Base-by-base conservation (phyloP, 2,113 vertebrate species). In the Poicephalus gulielmi region DNA sequence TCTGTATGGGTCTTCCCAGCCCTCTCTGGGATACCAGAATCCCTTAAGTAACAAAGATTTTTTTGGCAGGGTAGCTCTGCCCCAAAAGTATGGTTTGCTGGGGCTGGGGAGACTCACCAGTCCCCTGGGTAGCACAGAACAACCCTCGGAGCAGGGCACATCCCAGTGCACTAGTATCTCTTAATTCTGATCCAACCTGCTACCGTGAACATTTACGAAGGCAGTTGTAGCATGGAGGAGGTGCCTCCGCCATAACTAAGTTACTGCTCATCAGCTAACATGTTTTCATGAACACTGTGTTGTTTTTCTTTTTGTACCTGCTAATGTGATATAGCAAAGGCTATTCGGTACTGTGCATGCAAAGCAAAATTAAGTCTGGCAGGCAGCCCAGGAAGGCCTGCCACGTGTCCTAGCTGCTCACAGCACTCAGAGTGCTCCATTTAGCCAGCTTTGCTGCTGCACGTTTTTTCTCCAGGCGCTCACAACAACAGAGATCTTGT, bases 261-360 rank as follows among this genome's bases (percentile, higher is more conserved):
- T 88, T 76, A 52, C 83, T 50, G 46, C 67, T 93, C 76, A 37
- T 68, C 0, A 0, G 24, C 68, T 86, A 59, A 67, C 33, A 22
- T 15, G 50, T 46, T 90, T 95, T 75, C 68, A 23, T 23, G 43
- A 79, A 12, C 63, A 24, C 37, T 83, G 75, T 43, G 60, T 62
- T 94, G 75, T 52, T 94, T 83, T 94, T 82, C 59, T 86, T 83
- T 83, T 86, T 2, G 1, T 93, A 95, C 77, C 94, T 96, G 94
- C 90, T 97, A 88, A 93, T 83, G 90, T 90, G 95, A 77, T 93
- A 63, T 3, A 70, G 67, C 4, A 7, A 84, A 39, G 76, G 47
- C 93, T 88, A 11, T 84, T 83, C 1, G 31, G 88, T 83, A 4
- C 77, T 50, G n/a, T 59, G 77, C 67, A 83, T 28, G 83, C 88